These are phyloP conservation scores for Melanerpes formicivorus DNA, from an alignment of 2,113 vertebrate species.

Conservation along the genomic window DNA sequence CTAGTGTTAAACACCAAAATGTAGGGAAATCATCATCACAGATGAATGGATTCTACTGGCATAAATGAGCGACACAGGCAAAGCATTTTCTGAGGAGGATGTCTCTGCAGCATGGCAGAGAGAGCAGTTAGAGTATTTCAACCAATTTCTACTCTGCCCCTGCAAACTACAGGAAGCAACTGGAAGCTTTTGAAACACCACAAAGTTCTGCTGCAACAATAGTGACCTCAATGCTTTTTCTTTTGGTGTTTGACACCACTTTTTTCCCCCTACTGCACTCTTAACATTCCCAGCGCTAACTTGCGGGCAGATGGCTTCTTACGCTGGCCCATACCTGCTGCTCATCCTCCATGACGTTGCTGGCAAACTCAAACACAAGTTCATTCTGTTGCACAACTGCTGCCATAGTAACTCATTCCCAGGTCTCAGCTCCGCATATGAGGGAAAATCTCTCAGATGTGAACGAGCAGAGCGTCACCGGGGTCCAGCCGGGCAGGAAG, in stretches of 20 bases:
- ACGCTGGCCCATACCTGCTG: slow-evolving; percentile 80
- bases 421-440: slow-evolving; percentile 76
- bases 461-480: neutral
- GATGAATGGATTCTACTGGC: neutral
- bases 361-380: slow-evolving; percentile 93
- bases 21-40: neutral
- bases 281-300: neutral
- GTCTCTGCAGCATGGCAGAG: neutral
- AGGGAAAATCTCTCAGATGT: slow-evolving; percentile 28
- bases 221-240: neutral
- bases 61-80: neutral
- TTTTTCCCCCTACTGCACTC: neutral
- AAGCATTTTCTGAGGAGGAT: neutral
- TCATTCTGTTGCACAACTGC: slow-evolving; percentile 90
- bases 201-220: slow-evolving; percentile 31
- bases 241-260: neutral
- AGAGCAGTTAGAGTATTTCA: neutral
- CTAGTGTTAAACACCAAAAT: neutral
- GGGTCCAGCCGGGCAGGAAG: slow-evolving; percentile 4
- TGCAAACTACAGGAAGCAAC: slow-evolving; percentile 34
- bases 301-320: neutral
- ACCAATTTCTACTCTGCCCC: neutral
- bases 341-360: slow-evolving; percentile 88
- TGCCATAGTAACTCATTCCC: slow-evolving; percentile 85
- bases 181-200: slow-evolving; percentile 51